phyloP scores from a whole-genome alignment of 2,797 vertebrate species.

The Macroramphosus scolopax region DNA sequence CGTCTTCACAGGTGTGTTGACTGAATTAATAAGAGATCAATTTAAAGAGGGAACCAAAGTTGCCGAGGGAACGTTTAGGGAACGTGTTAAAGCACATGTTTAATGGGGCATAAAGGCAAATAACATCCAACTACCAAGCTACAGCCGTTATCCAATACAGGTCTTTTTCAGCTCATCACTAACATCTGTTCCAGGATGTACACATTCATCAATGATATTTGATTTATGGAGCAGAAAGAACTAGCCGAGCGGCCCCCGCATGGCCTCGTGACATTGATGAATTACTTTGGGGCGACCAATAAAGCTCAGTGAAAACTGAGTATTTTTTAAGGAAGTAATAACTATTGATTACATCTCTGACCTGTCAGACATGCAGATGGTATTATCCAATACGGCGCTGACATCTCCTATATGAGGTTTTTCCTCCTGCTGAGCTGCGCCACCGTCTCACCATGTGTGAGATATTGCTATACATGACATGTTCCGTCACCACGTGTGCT shows the following conservation, averaged over 20 bases:
- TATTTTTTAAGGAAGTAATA: conserved; percentile 66
- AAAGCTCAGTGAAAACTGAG: conserved; percentile 50
- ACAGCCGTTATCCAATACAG: no score
- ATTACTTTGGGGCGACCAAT: conserved; percentile 57
- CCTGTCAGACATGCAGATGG: conserved; percentile 53
- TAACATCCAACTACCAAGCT: no score
- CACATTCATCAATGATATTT: conserved; percentile 36
- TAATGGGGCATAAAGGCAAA: no score
- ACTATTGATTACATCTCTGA: conserved; percentile 71
- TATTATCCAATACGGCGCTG: conserved; percentile 55
- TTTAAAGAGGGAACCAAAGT: conserved; percentile 7
- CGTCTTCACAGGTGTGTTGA: no score
- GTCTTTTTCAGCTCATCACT: no score
- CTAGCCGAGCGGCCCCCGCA: conserved; percentile 32
- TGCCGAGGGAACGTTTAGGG: no score
- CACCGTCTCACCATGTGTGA: conserved; percentile 24
- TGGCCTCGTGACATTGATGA: conserved; percentile 64
- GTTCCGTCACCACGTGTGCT: no score
- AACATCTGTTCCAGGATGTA: conserved; percentile 28
- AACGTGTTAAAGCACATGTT: no score
- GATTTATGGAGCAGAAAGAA: conserved; percentile 30
- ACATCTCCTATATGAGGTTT: conserved; percentile 44
- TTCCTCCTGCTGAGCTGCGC: conserved; percentile 26
- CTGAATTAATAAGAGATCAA: conserved; percentile 9
- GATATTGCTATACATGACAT: conserved; percentile 60